Conservation (phyloP, 1,140 invertebrate genomes). For the Pygmarrhopalites habei region DNA sequence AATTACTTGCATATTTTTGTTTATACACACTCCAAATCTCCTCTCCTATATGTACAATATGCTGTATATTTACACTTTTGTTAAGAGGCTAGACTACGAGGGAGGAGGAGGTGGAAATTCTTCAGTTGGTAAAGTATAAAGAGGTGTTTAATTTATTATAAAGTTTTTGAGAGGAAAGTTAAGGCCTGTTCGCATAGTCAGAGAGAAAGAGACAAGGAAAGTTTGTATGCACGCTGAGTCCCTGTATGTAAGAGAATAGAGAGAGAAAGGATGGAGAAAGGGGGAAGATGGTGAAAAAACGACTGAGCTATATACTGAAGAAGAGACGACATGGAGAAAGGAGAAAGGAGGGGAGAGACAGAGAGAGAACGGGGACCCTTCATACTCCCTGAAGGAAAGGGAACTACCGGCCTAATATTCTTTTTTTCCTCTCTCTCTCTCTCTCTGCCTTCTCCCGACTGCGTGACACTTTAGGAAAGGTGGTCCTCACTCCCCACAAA, state of each 20-base stretch:
- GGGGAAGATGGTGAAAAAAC: not conserved
- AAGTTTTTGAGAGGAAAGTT: conserved; percentile 30
- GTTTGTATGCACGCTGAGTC: conserved; percentile 3
- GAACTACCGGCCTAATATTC: conserved; percentile 36
- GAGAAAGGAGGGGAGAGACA: conserved; percentile 10
- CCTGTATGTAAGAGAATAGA: not conserved
- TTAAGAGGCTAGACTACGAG: too few species aligned
- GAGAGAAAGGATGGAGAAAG: not conserved
- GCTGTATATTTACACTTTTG: too few species aligned
- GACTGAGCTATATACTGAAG: not conserved
- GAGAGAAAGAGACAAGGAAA: not conserved
- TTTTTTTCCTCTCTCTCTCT: too few species aligned
- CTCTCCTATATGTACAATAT: too few species aligned
- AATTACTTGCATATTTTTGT: too few species aligned
- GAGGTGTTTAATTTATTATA: conserved; percentile 36
- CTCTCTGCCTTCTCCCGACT: conserved; percentile 6
- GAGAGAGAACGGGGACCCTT: conserved; percentile 27
- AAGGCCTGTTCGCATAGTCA: not conserved
- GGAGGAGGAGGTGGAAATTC: too few species aligned
- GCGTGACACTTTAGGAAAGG: conserved; percentile 38
- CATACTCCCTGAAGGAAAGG: conserved; percentile 36
- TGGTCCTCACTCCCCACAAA: conserved; percentile 39
- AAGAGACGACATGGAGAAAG: conserved; percentile 1
- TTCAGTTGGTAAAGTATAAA: too few species aligned
- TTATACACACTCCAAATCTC: too few species aligned